Evolutionary conservation across 2,797 vertebrate genomes (phyloP).

Genomic region (Lepidocolaptes lacrymiger): DNA sequence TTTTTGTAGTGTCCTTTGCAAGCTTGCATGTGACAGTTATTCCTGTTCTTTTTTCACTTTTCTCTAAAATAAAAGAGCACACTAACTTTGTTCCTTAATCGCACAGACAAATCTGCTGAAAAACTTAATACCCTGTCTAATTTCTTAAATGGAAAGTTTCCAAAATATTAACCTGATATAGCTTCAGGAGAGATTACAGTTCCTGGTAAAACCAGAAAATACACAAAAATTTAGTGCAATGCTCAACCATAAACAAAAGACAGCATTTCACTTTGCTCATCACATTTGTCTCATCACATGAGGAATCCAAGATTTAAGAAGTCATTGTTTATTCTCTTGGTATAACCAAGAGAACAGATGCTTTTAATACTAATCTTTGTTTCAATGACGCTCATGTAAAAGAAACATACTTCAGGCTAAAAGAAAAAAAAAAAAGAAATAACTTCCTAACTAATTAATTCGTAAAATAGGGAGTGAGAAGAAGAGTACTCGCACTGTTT

Average conservation of each 20-base stretch:
- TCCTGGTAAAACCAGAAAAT: neutral
- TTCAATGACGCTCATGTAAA: neutral
- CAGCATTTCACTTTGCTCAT: neutral
- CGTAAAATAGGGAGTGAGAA: neutral
- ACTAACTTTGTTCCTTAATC: neutral
- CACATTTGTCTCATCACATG: neutral
- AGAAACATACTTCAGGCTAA: neutral
- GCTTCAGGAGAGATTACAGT: neutral
- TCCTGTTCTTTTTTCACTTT: neutral
- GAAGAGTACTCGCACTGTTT: neutral
- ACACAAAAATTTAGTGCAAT: neutral
- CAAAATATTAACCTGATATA: neutral
- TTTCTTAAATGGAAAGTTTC: neutral
- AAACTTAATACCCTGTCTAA: neutral
- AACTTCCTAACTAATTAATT: conserved; percentile 1
- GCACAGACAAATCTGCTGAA: neutral
- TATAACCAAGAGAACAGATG: neutral
- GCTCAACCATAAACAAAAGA: neutral
- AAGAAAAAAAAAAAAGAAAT: neutral
- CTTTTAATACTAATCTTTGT: neutral
- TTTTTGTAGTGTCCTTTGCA: neutral
- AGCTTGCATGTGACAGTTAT: neutral
- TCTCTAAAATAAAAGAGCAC: neutral
- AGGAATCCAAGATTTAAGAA: neutral
- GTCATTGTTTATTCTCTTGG: neutral